phyloP scores from a whole-genome alignment of 1,140 invertebrate genomes.

The Ostrea edulis region DNA sequence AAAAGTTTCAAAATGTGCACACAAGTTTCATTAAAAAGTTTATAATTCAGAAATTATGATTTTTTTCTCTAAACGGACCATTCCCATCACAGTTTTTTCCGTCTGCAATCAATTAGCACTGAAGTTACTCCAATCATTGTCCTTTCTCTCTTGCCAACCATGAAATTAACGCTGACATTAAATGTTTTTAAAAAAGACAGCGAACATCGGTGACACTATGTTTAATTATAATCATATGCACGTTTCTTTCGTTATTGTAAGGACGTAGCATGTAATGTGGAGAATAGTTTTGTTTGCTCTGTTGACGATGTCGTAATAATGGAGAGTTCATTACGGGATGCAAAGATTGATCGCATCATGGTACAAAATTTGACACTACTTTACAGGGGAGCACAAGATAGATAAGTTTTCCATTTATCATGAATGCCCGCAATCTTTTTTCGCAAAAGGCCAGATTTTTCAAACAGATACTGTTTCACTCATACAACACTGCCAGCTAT shows the following conservation, averaged over 20 bases:
- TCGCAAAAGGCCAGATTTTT: slow-evolving; percentile 16
- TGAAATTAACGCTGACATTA: slow-evolving; percentile 37
- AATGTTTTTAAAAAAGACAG: slow-evolving; percentile 30
- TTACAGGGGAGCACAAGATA: slow-evolving; percentile 9
- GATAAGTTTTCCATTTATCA: slow-evolving; percentile 38
- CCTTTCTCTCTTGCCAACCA: slow-evolving; percentile 20
- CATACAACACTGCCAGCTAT: slow-evolving; percentile 4
- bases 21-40: slow-evolving; percentile 4
- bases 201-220: background rate
- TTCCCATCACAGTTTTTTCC: slow-evolving; percentile 20
- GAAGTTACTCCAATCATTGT: slow-evolving; percentile 37
- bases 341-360: slow-evolving; percentile 32
- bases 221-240: slow-evolving; percentile 38
- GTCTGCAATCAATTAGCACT: slow-evolving; percentile 36
- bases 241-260: slow-evolving; percentile 22
- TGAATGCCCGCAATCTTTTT: slow-evolving; percentile 31
- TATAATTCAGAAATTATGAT: slow-evolving; percentile 24
- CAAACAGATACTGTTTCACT: slow-evolving; percentile 34
- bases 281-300: background rate
- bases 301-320: slow-evolving; percentile 24
- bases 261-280: background rate
- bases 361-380: slow-evolving; percentile 35
- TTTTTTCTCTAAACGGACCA: slow-evolving; percentile 21
- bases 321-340: slow-evolving; percentile 18
- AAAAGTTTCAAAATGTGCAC: background rate